phyloP scores from a whole-genome alignment of 2,888 invertebrate genomes.

The Philonicus albiceps region DNA sequence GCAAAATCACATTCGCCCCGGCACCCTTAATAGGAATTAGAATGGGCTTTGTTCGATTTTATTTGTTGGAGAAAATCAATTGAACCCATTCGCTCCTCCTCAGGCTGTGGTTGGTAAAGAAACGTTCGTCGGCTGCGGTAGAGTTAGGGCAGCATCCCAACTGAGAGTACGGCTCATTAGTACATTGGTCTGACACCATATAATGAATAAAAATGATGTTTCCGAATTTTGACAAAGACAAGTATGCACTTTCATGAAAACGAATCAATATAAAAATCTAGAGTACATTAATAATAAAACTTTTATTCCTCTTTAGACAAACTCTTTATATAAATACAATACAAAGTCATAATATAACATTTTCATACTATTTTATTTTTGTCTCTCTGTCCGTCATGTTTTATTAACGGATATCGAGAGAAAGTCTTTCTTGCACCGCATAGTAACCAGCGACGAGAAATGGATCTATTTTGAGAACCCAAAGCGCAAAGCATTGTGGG shows the following conservation, averaged over 20 bases:
- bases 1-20: not conserved
- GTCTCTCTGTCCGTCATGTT: too few species aligned
- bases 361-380: too few species aligned
- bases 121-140: not conserved
- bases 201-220: not conserved
- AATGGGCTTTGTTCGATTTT: not conserved
- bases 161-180: not conserved
- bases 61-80: constrained; percentile 26
- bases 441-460: too few species aligned
- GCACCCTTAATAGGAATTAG: not conserved
- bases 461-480: too few species aligned
- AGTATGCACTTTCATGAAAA: not conserved
- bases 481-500: too few species aligned
- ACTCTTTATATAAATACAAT: too few species aligned
- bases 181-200: not conserved
- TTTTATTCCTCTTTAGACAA: not conserved
- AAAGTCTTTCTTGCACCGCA: too few species aligned
- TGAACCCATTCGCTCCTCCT: not conserved
- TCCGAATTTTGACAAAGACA: not conserved
- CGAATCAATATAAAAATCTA: not conserved
- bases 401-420: too few species aligned
- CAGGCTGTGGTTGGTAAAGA: not conserved
- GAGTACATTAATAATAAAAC: not conserved
- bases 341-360: too few species aligned
- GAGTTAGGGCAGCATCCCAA: not conserved